phyloP scores from a whole-genome alignment of 1,140 invertebrate genomes.

The Scylla paramamosain region DNA sequence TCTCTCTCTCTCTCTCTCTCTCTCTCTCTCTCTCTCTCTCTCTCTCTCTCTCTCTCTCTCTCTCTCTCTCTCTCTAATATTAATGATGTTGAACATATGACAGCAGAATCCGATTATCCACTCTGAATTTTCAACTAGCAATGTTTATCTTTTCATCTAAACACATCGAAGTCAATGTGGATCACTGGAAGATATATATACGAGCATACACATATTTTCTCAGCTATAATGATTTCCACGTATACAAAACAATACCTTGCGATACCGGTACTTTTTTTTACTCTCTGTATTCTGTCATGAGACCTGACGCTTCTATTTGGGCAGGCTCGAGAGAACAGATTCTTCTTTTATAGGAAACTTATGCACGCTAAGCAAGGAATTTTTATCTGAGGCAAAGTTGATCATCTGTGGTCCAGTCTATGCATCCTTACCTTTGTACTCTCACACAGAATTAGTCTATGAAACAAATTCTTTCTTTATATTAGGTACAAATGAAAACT shows the following conservation, averaged over 20 bases:
- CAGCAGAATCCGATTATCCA: slow-evolving; percentile 1
- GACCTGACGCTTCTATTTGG: neutral
- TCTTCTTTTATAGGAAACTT: too few species aligned
- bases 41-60: slow-evolving; percentile 1
- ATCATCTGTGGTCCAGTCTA: too few species aligned
- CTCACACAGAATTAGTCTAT: too few species aligned
- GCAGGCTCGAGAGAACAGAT: neutral
- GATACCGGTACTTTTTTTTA: neutral
- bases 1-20: slow-evolving; percentile 26
- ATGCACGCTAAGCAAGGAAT: too few species aligned
- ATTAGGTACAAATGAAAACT: too few species aligned
- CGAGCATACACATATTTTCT: neutral
- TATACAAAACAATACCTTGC: neutral
- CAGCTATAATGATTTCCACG: neutral
- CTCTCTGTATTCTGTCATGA: neutral
- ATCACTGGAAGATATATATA: neutral
- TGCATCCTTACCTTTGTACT: too few species aligned
- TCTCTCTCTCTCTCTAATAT: slow-evolving; percentile 22
- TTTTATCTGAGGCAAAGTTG: too few species aligned
- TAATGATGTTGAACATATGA: neutral
- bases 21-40: slow-evolving; percentile 20
- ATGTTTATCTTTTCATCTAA: neutral
- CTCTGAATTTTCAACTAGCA: neutral
- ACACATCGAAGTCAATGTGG: neutral
- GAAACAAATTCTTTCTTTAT: too few species aligned